phyloP scores from a whole-genome alignment of 1,140 invertebrate genomes.

The Stegodyphus dumicola region DNA sequence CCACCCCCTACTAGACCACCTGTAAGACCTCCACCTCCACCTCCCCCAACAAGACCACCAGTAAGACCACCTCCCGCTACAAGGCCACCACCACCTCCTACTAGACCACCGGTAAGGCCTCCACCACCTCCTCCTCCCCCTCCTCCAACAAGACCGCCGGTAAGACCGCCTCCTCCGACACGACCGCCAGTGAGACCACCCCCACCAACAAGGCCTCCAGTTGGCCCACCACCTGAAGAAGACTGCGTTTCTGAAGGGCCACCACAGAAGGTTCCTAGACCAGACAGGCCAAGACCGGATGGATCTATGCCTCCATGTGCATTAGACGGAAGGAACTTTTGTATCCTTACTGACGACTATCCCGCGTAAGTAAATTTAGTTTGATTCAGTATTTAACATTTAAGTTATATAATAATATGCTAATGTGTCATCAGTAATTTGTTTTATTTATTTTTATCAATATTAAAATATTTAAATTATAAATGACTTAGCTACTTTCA shows the following conservation, averaged over 20 bases:
- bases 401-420: too few relatives aligned
- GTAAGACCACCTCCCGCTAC: constrained; percentile 14
- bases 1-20: constrained; percentile 21
- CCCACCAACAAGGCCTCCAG: constrained; percentile 36
- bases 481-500: too few relatives aligned
- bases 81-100: constrained; percentile 39
- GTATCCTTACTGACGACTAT: constrained; percentile 64
- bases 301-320: constrained; percentile 64
- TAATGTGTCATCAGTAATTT: too few relatives aligned
- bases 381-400: too few relatives aligned
- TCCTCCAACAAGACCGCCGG: constrained; percentile 37
- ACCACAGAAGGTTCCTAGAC: constrained; percentile 55
- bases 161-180: constrained; percentile 22
- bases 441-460: too few relatives aligned
- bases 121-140: constrained; percentile 18
- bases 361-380: constrained; percentile 62
- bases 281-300: constrained; percentile 62
- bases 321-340: constrained; percentile 63
- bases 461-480: too few relatives aligned
- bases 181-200: constrained; percentile 19
- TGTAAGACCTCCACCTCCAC: not conserved
- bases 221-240: constrained; percentile 13
- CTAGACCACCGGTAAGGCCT: constrained; percentile 28
- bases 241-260: constrained; percentile 53
- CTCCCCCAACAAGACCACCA: constrained; percentile 12